Evolutionary conservation across 2,113 vertebrate genomes (phyloP).

Genomic region (Neolamprologus hecqui): DNA sequence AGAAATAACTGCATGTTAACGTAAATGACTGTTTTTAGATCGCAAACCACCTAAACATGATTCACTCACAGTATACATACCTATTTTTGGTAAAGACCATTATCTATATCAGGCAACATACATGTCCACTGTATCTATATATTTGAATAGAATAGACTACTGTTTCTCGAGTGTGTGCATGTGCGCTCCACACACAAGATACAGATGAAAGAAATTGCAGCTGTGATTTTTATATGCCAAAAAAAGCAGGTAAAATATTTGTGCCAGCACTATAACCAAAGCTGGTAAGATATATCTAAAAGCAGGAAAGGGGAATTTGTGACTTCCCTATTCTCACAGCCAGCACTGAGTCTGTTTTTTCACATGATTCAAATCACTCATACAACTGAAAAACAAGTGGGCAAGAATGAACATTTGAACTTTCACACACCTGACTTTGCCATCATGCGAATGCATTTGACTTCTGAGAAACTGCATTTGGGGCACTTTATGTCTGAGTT

Average conservation of each 20-base stretch:
- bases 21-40: background rate
- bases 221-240: background rate
- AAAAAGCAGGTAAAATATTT: background rate
- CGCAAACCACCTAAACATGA: background rate
- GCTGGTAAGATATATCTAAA: background rate
- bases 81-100: background rate
- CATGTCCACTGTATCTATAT: background rate
- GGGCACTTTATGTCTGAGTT: background rate
- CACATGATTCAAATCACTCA: slow-evolving; percentile 6
- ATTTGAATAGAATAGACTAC: background rate
- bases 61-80: background rate
- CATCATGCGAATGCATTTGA: background rate
- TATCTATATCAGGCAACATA: background rate
- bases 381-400: slow-evolving; percentile 5
- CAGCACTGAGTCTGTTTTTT: background rate
- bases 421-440: slow-evolving; percentile 10
- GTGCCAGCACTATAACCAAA: background rate
- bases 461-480: background rate
- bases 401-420: slow-evolving; percentile 63
- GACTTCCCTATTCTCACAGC: background rate
- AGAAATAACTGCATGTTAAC: background rate
- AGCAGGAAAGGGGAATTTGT: background rate
- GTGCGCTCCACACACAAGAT: background rate
- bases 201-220: background rate
- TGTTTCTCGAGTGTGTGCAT: background rate